Evolutionary conservation across 35 echinoderm and acorn worm genomes (phyloP).

Genomic region (Eucidaris tribuloides): DNA sequence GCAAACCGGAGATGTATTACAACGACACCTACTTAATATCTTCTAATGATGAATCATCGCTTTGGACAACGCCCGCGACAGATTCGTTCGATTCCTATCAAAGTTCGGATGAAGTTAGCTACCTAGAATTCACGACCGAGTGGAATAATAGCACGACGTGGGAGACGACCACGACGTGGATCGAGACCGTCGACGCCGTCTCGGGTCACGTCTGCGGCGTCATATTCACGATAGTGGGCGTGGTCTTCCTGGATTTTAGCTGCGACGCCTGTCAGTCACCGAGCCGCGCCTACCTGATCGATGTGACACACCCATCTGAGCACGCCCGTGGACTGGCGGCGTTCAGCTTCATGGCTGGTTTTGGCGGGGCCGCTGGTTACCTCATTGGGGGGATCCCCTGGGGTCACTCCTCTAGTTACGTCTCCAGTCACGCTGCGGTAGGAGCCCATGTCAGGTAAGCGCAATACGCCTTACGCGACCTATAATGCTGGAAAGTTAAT

Average conservation of each 20-base stretch:
- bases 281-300: conserved; percentile 86
- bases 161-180: conserved; percentile 17
- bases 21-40: neutral
- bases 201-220: conserved; percentile 66
- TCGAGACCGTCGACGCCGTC: conserved; percentile 4
- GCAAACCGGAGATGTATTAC: too few relatives aligned
- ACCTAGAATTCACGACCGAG: neutral
- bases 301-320: conserved; percentile 78
- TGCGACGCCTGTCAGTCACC: conserved; percentile 95
- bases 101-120: neutral
- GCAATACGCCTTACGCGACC: too few relatives aligned
- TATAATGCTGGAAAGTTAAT: too few relatives aligned
- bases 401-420: conserved; percentile 51
- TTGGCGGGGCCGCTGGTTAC: conserved; percentile 89
- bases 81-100: neutral
- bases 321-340: conserved; percentile 83
- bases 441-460: conserved; percentile 69
- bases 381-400: conserved; percentile 91
- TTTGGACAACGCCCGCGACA: neutral
- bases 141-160: neutral
- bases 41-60: neutral
- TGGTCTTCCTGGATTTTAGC: conserved; percentile 87
- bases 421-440: conserved; percentile 37
- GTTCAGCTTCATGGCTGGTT: conserved; percentile 97
- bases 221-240: conserved; percentile 77